phyloP scores from a whole-genome alignment of 1,140 invertebrate genomes.

The Goniozus legneri region DNA sequence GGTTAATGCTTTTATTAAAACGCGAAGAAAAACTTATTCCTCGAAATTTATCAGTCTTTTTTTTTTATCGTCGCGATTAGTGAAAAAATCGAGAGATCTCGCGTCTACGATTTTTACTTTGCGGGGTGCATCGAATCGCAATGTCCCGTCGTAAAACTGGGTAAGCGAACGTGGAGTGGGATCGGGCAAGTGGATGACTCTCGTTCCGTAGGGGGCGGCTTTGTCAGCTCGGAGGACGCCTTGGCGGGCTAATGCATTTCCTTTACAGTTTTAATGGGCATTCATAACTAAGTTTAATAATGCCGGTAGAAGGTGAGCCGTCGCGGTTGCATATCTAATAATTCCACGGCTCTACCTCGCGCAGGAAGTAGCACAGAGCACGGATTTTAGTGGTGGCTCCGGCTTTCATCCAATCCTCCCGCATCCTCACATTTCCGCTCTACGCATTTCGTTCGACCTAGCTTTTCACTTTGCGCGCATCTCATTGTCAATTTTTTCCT shows the following conservation, averaged over 20 bases:
- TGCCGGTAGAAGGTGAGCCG: conserved; percentile 38
- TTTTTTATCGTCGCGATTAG: too few relatives aligned
- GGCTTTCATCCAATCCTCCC: background rate
- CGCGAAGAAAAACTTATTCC: too few relatives aligned
- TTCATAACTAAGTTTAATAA: conserved; percentile 56
- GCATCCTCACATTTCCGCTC: conserved; percentile 5
- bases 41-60: too few relatives aligned
- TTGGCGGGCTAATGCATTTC: conserved; percentile 51
- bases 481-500: background rate
- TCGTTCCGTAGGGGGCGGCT: conserved; percentile 33
- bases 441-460: background rate
- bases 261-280: conserved; percentile 55
- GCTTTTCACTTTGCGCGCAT: background rate
- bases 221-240: conserved; percentile 29
- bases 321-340: conserved; percentile 49
- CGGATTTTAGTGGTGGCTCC: conserved; percentile 27
- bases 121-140: too few relatives aligned
- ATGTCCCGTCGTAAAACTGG: too few relatives aligned
- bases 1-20: too few relatives aligned
- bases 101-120: too few relatives aligned
- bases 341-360: conserved; percentile 35
- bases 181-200: conserved; percentile 29
- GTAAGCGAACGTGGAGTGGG: too few relatives aligned
- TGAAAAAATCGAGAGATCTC: too few relatives aligned
- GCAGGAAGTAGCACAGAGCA: conserved; percentile 30